A percentile compares a stretch with the other conserved stretches of the same genome.
Evolutionary conservation across 2,113 vertebrate species (phyloP).

Genomic region (Elgaria multicarinata): DNA sequence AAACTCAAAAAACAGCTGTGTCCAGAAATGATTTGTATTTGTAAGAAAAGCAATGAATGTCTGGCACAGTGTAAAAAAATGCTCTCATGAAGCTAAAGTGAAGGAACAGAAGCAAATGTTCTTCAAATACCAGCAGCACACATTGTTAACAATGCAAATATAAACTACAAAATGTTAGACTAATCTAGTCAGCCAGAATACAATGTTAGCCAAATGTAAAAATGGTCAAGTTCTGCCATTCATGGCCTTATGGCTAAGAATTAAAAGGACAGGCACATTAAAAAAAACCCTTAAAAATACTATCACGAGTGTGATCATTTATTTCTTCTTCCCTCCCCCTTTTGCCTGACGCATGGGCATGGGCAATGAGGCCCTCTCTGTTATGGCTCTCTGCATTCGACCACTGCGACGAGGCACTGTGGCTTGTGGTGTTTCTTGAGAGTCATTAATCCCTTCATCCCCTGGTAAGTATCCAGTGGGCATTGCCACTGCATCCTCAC

Average conservation of each 20-base stretch:
- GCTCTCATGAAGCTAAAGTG: constrained; percentile 75
- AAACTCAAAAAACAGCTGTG: constrained; percentile 79
- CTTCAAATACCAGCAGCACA: constrained; percentile 79
- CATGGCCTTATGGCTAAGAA: constrained; percentile 78
- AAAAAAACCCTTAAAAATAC: constrained; percentile 72
- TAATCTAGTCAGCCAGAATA: constrained; percentile 79
- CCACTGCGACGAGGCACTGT: constrained; percentile 76
- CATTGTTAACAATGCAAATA: constrained; percentile 78
- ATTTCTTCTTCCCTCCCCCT: constrained; percentile 78
- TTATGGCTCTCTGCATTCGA: constrained; percentile 79
- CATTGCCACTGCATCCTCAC: constrained; percentile 76
- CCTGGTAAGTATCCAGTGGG: constrained; percentile 76
- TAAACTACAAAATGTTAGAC: constrained; percentile 78
- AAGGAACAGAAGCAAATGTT: constrained; percentile 78
- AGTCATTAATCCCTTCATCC: constrained; percentile 70
- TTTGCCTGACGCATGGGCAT: constrained; percentile 77
- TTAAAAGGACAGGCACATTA: constrained; percentile 78
- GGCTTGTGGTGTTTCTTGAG: constrained; percentile 72
- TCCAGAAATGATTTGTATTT: constrained; percentile 81
- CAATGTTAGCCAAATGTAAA: constrained; percentile 76
- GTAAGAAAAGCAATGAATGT: constrained; percentile 80
- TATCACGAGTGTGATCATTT: constrained; percentile 59
- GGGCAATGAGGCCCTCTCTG: constrained; percentile 76
- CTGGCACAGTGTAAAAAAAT: constrained; percentile 80
- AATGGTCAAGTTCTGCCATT: constrained; percentile 76